Percentiles rank a stretch among this genome's conserved stretches.
Conservation (phyloP, 2,113 vertebrate genomes). For the Uropsilus gracilis region DNA sequence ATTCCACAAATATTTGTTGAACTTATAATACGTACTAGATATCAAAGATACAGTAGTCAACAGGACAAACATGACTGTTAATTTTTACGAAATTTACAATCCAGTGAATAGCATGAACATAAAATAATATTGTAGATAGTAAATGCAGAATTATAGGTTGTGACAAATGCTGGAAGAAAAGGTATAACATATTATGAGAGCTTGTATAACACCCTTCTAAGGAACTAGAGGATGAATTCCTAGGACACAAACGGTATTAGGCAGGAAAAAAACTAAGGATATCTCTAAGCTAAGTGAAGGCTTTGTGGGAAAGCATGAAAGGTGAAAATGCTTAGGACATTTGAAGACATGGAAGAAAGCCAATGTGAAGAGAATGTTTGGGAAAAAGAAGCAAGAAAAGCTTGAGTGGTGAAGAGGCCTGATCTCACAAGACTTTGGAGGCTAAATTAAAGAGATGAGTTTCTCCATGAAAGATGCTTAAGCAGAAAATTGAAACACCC, state of each 20-base stretch:
- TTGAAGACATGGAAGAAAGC: background rate
- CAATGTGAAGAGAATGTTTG: accelerated
- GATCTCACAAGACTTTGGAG: background rate
- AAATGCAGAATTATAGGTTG: background rate
- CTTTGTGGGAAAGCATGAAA: background rate
- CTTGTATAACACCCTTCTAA: background rate
- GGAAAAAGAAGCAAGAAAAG: background rate
- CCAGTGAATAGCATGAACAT: background rate
- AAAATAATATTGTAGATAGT: background rate
- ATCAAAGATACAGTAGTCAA: background rate
- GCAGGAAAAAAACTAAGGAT: background rate
- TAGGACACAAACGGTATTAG: too few relatives aligned
- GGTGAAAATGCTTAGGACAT: background rate
- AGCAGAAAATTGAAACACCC: too few relatives aligned
- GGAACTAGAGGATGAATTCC: background rate
- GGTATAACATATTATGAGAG: background rate
- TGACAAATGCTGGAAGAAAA: background rate
- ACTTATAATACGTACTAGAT: background rate
- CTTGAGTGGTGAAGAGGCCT: background rate
- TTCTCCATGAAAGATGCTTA: background rate
- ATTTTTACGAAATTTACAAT: background rate
- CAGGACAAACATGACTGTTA: background rate
- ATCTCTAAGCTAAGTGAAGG: background rate
- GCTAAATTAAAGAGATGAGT: background rate
- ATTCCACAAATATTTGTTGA: background rate